Base-by-base conservation (phyloP, 2,888 invertebrate species). In the Eledona agricola region DNA sequence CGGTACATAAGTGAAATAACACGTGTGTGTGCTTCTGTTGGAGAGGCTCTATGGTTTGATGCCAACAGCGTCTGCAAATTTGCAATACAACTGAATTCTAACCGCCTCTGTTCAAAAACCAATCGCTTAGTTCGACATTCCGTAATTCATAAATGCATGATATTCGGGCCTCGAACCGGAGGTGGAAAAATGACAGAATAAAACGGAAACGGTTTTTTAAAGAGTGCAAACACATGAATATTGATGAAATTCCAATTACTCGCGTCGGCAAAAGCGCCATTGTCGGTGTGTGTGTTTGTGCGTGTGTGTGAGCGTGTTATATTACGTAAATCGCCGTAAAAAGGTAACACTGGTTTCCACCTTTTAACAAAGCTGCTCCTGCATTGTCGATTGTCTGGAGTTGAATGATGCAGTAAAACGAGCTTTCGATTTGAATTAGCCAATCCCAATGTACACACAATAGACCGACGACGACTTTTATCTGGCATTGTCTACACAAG, bases 241-340 rank as follows among this genome's bases (percentile, higher is more conserved):
- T 31, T 42, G 42, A 31, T 42, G 29, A 42, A 31, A 42, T 31
- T 42, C 31, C 26, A 26, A 28, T 40, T 28, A 16, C 16, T 23
- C 37, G 11, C 10, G 17, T 20, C 20, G 40, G 4, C 17, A 22
- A 19, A 28, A 42, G 13, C 31, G n/a, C 9, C 15, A 22, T 19
- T 42, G 12, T 37, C 13, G 26, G 6, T 40, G 28, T 28, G 26
- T 10, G 17, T 16, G 31, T 32, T n/a, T n/a, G n/a, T n/a, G n/a
- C n/a, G n/a, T n/a, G n/a, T n/a, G n/a, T n/a, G n/a, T n/a, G n/a
- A n/a, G n/a, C n/a, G n/a, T n/a, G n/a, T n/a, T n/a, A n/a, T n/a
- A n/a, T n/a, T n/a, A n/a, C n/a, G 17, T 17, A 32, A 32, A 32
- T 32, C 31, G 15, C 17, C 31, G 17, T 10, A 32, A 16, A 32